Percentiles rank a stretch among this genome's conserved stretches.
phyloP scores from a whole-genome alignment of 2,797 vertebrate species.

The Danio kyathit region DNA sequence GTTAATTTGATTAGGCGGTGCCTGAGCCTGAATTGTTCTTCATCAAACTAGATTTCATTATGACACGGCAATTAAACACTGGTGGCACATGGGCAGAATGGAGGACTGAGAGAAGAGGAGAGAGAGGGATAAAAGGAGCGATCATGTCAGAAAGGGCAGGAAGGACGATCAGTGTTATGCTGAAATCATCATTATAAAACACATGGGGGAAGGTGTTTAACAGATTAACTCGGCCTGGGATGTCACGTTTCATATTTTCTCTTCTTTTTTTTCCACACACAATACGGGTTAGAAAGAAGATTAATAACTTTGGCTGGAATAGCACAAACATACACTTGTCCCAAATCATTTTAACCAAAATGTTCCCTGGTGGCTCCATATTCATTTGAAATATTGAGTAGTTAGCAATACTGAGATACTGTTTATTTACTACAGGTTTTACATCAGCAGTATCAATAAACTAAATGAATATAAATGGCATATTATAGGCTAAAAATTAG shows the following conservation, averaged over 20 bases:
- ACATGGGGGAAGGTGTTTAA: slow-evolving; percentile 22
- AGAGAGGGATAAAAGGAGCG: slow-evolving; percentile 15
- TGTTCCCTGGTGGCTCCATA: slow-evolving; percentile 38
- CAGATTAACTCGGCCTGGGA: background rate
- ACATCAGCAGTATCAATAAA: slow-evolving; percentile 13
- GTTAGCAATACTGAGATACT: slow-evolving; percentile 42
- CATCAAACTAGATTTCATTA: slow-evolving; percentile 92
- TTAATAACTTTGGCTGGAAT: slow-evolving; percentile 25
- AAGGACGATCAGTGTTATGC: slow-evolving; percentile 50
- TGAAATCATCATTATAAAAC: slow-evolving; percentile 54
- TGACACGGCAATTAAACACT: slow-evolving; percentile 88
- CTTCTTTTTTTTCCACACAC: background rate
- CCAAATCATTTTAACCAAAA: slow-evolving; percentile 48
- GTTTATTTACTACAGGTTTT: slow-evolving; percentile 47
- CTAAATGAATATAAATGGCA: slow-evolving; percentile 41
- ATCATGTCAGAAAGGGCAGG: background rate
- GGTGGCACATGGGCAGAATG: slow-evolving; percentile 65
- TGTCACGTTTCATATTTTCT: background rate
- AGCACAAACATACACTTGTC: slow-evolving; percentile 19
- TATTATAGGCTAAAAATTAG: slow-evolving; percentile 43
- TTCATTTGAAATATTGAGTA: slow-evolving; percentile 36
- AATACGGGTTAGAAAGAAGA: background rate
- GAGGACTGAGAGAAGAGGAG: slow-evolving; percentile 11
- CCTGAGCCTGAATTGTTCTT: slow-evolving; percentile 84
- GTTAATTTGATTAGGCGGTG: slow-evolving; percentile 93